phyloP scores from a whole-genome alignment of 2,888 invertebrate species.

The Amblyjoppa fuscipennis region DNA sequence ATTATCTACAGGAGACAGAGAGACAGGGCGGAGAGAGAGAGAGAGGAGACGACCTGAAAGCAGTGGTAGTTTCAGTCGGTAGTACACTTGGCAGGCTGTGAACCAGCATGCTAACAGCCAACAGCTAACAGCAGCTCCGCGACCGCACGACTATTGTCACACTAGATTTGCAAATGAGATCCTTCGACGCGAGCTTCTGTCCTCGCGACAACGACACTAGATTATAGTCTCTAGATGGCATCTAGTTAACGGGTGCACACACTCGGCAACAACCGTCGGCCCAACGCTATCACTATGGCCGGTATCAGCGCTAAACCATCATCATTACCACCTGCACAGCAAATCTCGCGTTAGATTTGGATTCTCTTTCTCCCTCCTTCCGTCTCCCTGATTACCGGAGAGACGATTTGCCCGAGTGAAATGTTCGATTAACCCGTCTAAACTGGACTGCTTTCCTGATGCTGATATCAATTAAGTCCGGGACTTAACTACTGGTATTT shows the following conservation, averaged over 20 bases:
- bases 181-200: slow-evolving; percentile 55
- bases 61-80: slow-evolving; percentile 31
- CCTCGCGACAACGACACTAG: slow-evolving; percentile 54
- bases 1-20: slow-evolving; percentile 3
- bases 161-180: slow-evolving; percentile 69
- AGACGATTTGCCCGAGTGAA: slow-evolving; percentile 25
- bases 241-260: slow-evolving; percentile 44
- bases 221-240: slow-evolving; percentile 59
- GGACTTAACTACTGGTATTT: neutral
- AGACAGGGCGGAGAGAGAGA: neutral
- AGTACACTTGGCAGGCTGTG: slow-evolving; percentile 54
- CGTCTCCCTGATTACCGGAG: slow-evolving; percentile 40
- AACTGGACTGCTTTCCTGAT: neutral
- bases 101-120: slow-evolving; percentile 44
- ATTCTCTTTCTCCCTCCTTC: neutral
- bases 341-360: slow-evolving; percentile 57
- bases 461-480: neutral
- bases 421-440: slow-evolving; percentile 27
- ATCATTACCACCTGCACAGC: slow-evolving; percentile 57
- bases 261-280: slow-evolving; percentile 19
- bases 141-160: slow-evolving; percentile 63
- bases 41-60: neutral
- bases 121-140: slow-evolving; percentile 54
- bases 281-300: slow-evolving; percentile 34
- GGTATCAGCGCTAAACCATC: slow-evolving; percentile 46